Base-by-base conservation (phyloP, 2,888 invertebrate species). In the Tachina fera region DNA sequence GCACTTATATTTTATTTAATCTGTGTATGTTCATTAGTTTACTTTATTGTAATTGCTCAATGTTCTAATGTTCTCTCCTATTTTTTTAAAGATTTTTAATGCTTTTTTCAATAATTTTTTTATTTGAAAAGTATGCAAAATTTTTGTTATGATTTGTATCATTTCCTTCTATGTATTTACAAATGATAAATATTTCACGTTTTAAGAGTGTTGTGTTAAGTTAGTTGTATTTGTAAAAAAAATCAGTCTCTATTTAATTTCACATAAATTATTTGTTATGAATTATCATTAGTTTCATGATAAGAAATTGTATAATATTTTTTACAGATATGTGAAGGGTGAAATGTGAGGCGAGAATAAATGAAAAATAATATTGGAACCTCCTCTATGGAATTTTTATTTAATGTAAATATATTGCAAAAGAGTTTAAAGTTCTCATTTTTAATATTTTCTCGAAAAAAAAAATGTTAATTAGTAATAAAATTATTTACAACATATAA, bases 201-300 rank as follows among this genome's bases (percentile, higher is more conserved):
- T 60, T 63, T 39, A 31, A 47, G 72, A 67, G 83, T 77, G 71
- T 58, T n/a, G n/a, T n/a, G n/a, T n/a, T n/a, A n/a, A n/a, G n/a
- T n/a, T n/a, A n/a, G n/a, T n/a, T n/a, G n/a, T n/a, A n/a, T 16
- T 56, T 31, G 31, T 31, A 31, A 31, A 31, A n/a, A n/a, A n/a
- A n/a, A n/a, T 10, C 5, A 6, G 19, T 58, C 22, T 39, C 16
- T 56, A 43, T 51, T 78, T 83, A 78, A 68, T 61, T 74, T 78
- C 67, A 13, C 83, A 78, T 83, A 83, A 83, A 83, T 83, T 78
- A 47, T 78, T 83, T 74, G 61, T 61, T 68, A n/a, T 74, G 77
- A 68, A 51, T 74, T 68, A 78, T 78, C 49, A 77, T 67, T 31
- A 72, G 14, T 60, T 39, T 13, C 2, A 6, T 8, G 72, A 60